Percentiles rank a stretch among this genome's conserved stretches.
Conservation (phyloP, 1,140 invertebrate species). For the Pseudomyrmex dendroicus region DNA sequence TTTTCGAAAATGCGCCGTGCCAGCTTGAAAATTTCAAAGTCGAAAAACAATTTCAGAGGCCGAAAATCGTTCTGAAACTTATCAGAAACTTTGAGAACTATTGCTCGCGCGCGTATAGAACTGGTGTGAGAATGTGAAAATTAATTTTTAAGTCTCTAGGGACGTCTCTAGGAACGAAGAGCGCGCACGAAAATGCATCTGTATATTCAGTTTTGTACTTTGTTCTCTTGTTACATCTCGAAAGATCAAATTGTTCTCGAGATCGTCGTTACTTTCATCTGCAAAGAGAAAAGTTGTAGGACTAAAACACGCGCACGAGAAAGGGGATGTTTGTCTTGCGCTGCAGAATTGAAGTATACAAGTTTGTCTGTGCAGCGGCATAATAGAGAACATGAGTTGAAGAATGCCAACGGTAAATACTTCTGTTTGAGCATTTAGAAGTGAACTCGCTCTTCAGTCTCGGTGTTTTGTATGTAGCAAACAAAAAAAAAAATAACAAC, state of each 20-base stretch:
- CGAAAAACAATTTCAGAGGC: too few species aligned
- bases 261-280: conserved; percentile 41
- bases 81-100: too few species aligned
- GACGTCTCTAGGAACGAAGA: conserved; percentile 1
- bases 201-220: conserved; percentile 17
- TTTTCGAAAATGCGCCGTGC: too few species aligned
- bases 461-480: too few species aligned
- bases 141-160: background rate
- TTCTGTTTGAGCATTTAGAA: background rate
- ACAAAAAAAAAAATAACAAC: too few species aligned
- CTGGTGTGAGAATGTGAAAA: too few species aligned
- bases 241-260: conserved; percentile 42
- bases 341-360: background rate
- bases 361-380: background rate
- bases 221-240: background rate
- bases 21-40: too few species aligned
- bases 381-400: background rate
- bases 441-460: too few species aligned
- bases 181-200: background rate
- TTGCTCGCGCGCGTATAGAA: too few species aligned
- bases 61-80: too few species aligned
- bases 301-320: conserved; percentile 3
- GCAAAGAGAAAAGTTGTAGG: conserved; percentile 12
- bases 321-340: conserved; percentile 4
- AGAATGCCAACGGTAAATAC: background rate